These are phyloP conservation scores for Metacarcinus magister DNA, from an alignment of 2,888 invertebrate genomes.

Conservation along the genomic window DNA sequence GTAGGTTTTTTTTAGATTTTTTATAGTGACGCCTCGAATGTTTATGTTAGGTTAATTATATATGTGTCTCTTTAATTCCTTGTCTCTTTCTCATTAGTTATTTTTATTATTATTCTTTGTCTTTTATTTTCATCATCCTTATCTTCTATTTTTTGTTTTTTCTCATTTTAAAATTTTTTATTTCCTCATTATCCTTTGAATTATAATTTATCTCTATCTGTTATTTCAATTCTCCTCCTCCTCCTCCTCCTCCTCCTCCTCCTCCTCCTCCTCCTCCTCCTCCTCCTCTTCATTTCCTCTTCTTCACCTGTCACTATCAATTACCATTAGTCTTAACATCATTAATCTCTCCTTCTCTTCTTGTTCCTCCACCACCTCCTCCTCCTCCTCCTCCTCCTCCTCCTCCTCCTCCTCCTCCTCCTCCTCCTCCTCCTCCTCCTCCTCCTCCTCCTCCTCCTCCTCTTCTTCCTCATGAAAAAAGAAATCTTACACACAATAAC, in stretches of 20 bases:
- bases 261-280: neutral
- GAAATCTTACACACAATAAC: neutral
- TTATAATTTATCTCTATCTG: no score
- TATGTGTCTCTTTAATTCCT: neutral
- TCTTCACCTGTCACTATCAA: neutral
- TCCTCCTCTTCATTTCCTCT: neutral
- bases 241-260: neutral
- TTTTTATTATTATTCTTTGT: no score
- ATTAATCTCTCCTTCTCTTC: neutral
- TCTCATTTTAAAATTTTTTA: neutral
- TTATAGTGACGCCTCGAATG: constrained; percentile 84
- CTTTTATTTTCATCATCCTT: no score
- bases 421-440: neutral
- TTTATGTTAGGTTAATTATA: constrained; percentile 86
- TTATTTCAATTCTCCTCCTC: neutral
- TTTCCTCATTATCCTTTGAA: neutral
- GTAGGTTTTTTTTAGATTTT: no score
- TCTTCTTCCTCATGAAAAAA: neutral
- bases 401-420: neutral
- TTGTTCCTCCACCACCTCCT: neutral
- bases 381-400: neutral
- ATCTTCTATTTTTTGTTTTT: no score
- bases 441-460: neutral
- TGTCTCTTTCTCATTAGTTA: no score
- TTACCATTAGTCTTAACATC: neutral